phyloP scores from a whole-genome alignment of 2,888 invertebrate species.

The Drosophila melanosoma region DNA sequence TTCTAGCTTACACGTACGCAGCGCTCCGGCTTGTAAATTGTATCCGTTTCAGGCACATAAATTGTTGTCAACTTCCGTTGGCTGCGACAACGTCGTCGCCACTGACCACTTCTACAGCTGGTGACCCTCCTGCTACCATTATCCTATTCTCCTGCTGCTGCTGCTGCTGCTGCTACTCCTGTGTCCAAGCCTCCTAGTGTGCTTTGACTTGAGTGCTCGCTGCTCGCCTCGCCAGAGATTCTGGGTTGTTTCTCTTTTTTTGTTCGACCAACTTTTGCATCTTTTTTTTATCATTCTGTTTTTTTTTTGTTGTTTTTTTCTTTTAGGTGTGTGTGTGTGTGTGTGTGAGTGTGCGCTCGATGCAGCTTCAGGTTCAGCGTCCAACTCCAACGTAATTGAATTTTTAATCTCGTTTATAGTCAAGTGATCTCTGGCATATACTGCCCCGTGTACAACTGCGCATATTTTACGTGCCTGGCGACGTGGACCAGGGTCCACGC shows the following conservation, averaged over 20 bases:
- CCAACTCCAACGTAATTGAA: conserved; percentile 84
- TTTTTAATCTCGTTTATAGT: conserved; percentile 85
- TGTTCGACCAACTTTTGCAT: conserved; percentile 28
- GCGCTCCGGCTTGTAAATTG: conserved; percentile 81
- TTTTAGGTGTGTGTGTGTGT: conserved; percentile 25
- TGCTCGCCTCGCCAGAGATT: conserved; percentile 28
- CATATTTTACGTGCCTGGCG: conserved; percentile 79
- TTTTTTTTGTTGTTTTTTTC: conserved; percentile 33
- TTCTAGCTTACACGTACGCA: conserved; percentile 53
- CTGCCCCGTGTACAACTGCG: conserved; percentile 74
- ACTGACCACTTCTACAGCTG: conserved; percentile 73
- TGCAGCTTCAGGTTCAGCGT: conserved; percentile 76
- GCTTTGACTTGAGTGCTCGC: conserved; percentile 72
- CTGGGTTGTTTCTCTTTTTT: conserved; percentile 52
- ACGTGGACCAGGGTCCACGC: conserved; percentile 33
- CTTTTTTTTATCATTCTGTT: conserved; percentile 15
- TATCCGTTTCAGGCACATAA: conserved; percentile 83
- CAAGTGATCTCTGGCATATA: conserved; percentile 84
- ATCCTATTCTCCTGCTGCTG: neutral
- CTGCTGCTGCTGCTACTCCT: conserved; percentile 8
- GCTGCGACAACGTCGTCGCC: conserved; percentile 77
- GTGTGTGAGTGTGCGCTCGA: conserved; percentile 30
- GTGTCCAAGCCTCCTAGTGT: conserved; percentile 34
- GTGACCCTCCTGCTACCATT: conserved; percentile 7
- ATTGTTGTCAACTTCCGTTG: conserved; percentile 84